Conservation (phyloP, 2,797 vertebrate species). For the Potorous gilbertii region DNA sequence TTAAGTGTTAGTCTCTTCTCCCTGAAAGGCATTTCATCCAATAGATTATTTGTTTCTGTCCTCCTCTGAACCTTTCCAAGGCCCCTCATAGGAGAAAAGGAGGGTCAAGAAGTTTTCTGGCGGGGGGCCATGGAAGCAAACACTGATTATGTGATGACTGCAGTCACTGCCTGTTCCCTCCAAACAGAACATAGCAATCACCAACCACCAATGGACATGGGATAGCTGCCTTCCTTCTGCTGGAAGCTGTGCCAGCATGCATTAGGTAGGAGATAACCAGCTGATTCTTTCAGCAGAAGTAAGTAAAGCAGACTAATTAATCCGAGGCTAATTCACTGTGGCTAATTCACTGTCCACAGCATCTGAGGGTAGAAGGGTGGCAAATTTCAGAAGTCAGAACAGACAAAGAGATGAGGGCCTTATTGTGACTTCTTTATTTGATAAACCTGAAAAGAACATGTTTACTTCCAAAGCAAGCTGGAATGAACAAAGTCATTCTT, state of each 20-base stretch:
- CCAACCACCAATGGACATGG: neutral
- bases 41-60: conserved; percentile 6
- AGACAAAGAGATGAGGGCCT: neutral
- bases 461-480: conserved; percentile 39
- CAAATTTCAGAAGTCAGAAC: conserved; percentile 31
- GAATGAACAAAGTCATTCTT: neutral
- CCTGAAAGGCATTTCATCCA: neutral
- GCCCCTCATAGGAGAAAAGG: neutral
- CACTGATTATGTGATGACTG: conserved; percentile 25
- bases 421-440: neutral
- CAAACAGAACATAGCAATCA: neutral
- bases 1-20: conserved; percentile 8
- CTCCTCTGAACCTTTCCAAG: conserved; percentile 25
- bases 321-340: neutral
- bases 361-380: conserved; percentile 35
- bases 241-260: conserved; percentile 15
- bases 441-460: conserved; percentile 33
- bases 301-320: conserved; percentile 23
- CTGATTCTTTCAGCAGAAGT: neutral
- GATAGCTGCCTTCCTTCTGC: neutral
- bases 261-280: neutral
- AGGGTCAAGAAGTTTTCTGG: conserved; percentile 54
- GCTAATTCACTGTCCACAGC: neutral
- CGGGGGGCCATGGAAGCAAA: conserved; percentile 28
- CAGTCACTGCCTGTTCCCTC: conserved; percentile 48